Evolutionary conservation across 2,113 vertebrate genomes (phyloP), one percentile per base, ranked within the genome.

Genomic region (Reinhardtius hippoglossoides): DNA sequence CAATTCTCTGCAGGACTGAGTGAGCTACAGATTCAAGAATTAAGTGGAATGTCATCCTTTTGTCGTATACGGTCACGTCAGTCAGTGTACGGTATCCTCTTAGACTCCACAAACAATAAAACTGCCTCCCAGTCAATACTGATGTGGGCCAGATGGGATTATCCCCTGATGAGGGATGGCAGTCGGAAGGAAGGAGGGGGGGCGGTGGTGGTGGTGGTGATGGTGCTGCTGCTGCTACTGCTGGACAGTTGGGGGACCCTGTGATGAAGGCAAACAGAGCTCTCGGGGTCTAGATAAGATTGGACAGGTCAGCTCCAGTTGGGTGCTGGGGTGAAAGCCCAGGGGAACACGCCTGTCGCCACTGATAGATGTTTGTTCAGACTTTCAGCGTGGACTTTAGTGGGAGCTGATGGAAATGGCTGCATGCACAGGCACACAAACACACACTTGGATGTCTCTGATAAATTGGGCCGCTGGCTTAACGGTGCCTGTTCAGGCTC

Each of bases 341-440:
- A 35, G 48, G 64, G 85, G 71, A 76, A 79, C 79, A 74, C 27
- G 75, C 74, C 74, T 88, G 89, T 89, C 82, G 62, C 69, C 76
- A 66, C 75, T 87, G 80, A 89, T 87, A 81, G 83, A 87, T 85
- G 81, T 88, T 88, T 89, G 72, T 81, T 78, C 86, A 78, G 87
- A 67, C 52, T 54, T 67, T 35, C 57, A 76, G 57, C 50, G 69
- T 74, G 78, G 85, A 70, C 69, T 79, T 89, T 52, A 79, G 74
- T 80, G 58, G 81, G 80, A 35, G 69, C 82, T 89, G 88, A 84
- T 71, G 75, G 83, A 88, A 71, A 63, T n/a, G 44, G 37, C 40
- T 18, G 31, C 50, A 67, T 10, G 48, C 44, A 59, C 46, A 69
- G 15, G 15, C 74, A 71, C 67, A 80, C 57, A 75, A 69, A 66